phyloP scores from a whole-genome alignment of 2,888 invertebrate species.

The Endomychus coccineus region DNA sequence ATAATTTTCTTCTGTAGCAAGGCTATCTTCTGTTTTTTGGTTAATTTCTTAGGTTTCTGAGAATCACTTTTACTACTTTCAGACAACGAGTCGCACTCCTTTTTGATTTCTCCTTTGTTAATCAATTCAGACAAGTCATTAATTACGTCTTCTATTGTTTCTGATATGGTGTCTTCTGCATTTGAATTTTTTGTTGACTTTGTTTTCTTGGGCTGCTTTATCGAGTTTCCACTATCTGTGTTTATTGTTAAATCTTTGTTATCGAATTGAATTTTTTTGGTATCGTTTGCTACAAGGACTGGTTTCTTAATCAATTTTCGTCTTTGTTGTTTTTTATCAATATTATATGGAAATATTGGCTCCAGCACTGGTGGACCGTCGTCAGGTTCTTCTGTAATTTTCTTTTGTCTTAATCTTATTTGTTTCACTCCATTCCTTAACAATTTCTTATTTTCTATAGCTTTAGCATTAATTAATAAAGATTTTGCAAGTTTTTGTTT shows the following conservation, averaged over 20 bases:
- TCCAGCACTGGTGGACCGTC: constrained; percentile 35
- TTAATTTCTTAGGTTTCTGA: constrained; percentile 28
- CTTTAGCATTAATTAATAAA: constrained; percentile 33
- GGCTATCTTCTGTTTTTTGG: constrained; percentile 28
- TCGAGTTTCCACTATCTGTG: constrained; percentile 20
- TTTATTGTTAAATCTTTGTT: constrained; percentile 18
- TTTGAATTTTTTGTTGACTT: constrained; percentile 18
- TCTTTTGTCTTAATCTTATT: constrained; percentile 22
- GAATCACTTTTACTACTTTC: constrained; percentile 30
- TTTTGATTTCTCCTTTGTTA: constrained; percentile 32
- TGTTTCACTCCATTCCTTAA: constrained; percentile 37
- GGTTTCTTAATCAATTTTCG: constrained; percentile 14
- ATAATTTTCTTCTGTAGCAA: constrained; percentile 31
- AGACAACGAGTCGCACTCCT: constrained; percentile 26
- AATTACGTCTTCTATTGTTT: constrained; percentile 39
- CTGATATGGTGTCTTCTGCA: constrained; percentile 15
- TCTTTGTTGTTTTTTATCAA: constrained; percentile 23
- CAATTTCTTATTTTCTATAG: constrained; percentile 31
- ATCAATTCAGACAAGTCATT: constrained; percentile 34
- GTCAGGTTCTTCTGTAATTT: constrained; percentile 22
- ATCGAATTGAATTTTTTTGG: constrained; percentile 29
- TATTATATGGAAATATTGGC: constrained; percentile 34
- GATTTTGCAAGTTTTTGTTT: constrained; percentile 33
- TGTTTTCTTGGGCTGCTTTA: constrained; percentile 17
- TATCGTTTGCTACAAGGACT: constrained; percentile 15